phyloP scores from a whole-genome alignment of 2,888 invertebrate genomes.

The Biston betularia region DNA sequence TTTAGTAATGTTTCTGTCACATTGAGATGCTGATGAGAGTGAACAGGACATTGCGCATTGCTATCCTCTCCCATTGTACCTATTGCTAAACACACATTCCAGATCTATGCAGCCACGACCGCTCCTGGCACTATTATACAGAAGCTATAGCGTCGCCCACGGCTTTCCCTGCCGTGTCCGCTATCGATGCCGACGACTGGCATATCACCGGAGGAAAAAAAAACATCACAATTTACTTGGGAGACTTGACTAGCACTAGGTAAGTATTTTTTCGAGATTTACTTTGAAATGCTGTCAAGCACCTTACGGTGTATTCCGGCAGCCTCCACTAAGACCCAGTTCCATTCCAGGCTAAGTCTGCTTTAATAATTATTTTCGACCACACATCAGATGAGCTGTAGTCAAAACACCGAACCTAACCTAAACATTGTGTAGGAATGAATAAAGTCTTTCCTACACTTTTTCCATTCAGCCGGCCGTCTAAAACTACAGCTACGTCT shows the following conservation, averaged over 20 bases:
- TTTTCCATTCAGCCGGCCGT: too few relatives aligned
- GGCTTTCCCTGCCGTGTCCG: conserved; percentile 76
- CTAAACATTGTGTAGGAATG: too few relatives aligned
- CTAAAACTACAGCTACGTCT: too few relatives aligned
- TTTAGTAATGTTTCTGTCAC: too few relatives aligned
- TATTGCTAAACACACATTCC: conserved; percentile 23
- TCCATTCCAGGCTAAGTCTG: too few relatives aligned
- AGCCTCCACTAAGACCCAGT: too few relatives aligned
- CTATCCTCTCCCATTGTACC: neutral
- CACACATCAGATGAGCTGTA: too few relatives aligned
- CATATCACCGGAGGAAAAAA: conserved; percentile 50
- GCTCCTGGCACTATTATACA: conserved; percentile 86
- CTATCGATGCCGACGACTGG: conserved; percentile 80
- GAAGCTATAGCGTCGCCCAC: conserved; percentile 79
- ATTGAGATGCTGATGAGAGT: too few relatives aligned
- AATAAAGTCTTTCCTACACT: too few relatives aligned
- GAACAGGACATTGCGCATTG: neutral
- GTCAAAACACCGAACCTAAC: too few relatives aligned
- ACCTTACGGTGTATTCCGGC: too few relatives aligned
- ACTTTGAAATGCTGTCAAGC: neutral
- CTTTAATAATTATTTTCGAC: too few relatives aligned
- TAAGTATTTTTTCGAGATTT: conserved; percentile 41
- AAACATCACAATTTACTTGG: conserved; percentile 62
- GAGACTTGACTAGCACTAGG: conserved; percentile 72
- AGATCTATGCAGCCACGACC: conserved; percentile 87